Evolutionary conservation across 1,140 invertebrate genomes (phyloP).

Genomic region (Pantala flavescens): DNA sequence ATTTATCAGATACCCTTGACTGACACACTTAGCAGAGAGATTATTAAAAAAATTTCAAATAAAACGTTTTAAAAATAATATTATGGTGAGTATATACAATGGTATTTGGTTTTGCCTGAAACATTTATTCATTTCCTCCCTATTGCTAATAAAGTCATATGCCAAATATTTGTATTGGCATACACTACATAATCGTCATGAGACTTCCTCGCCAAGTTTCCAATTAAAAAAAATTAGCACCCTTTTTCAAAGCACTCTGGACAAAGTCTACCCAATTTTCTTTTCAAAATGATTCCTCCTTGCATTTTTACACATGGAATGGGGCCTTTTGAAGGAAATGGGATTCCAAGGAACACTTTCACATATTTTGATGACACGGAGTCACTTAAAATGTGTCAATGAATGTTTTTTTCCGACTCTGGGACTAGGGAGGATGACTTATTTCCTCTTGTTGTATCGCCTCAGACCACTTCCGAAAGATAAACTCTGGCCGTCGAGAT

Average conservation of each 20-base stretch:
- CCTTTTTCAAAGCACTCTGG: neutral
- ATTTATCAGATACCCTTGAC: neutral
- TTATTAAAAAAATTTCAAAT: neutral
- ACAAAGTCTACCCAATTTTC: neutral
- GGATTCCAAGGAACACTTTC: constrained; percentile 2
- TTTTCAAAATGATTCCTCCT: neutral
- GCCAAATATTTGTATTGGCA: neutral
- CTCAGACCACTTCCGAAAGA: neutral
- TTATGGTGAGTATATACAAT: constrained; percentile 5
- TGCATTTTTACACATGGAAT: neutral
- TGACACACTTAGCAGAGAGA: neutral
- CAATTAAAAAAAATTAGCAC: neutral
- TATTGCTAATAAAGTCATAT: neutral
- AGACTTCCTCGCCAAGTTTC: neutral
- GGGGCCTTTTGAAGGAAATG: constrained; percentile 3
- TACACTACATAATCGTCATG: neutral
- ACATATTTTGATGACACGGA: neutral
- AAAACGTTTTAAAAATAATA: neutral
- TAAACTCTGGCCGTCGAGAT: constrained; percentile 29
- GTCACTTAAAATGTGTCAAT: neutral
- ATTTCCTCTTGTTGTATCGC: neutral
- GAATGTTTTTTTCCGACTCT: neutral
- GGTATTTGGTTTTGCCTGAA: constrained; percentile 5
- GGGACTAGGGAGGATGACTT: neutral
- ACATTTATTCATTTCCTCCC: neutral